Base-by-base conservation (phyloP, 2,113 vertebrate species). In the Chitala chitala region DNA sequence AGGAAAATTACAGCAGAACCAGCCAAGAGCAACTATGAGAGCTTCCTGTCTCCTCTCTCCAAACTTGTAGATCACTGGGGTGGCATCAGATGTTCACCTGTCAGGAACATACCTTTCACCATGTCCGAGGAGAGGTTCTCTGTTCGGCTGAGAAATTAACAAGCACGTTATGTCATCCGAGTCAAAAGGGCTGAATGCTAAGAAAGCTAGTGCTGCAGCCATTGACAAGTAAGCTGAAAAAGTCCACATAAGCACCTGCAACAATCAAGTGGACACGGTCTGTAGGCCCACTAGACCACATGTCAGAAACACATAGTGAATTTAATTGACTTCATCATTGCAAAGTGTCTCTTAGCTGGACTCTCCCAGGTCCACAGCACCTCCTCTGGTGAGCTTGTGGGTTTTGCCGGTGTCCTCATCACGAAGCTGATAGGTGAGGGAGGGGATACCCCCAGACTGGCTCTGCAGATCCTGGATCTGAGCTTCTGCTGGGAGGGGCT, bases 381-480 rank as follows among this genome's bases (percentile, higher is more conserved):
- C 75, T 1, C 55, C 78, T 78, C 81, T 82, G 59, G 53, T 81
- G 69, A 82, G 61, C 53, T 73, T 81, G 53, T 75, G 76, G 36
- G 56, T 78, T 24, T 56, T 80, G 44, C 75, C n/a, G n/a, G 73
- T 53, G 3, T 81, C 76, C 71, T 74, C 76, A 42, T 56, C 81
- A 59, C 74, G 54, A 53, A 33, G 65, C 77, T 82, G 82, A 68
- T 85, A 83, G 61, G 78, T 79, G 17, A 85, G 79, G n/a, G 84
- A 76, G 40, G 77, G 75, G 29, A 71, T 66, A 17, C 70, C 68
- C 9, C 70, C 38, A 3, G 72, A 38, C 51, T 79, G 44, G 65
- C 66, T 71, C 71, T 76, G 76, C 20, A 84, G 50, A 44, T 84
- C 77, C 63, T 85, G 78, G 66, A 82, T 71, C 63, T 76, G 79